These are phyloP conservation scores for Leptodactylus fuscus DNA, from an alignment of 2,113 vertebrate species.

Conservation along the genomic window DNA sequence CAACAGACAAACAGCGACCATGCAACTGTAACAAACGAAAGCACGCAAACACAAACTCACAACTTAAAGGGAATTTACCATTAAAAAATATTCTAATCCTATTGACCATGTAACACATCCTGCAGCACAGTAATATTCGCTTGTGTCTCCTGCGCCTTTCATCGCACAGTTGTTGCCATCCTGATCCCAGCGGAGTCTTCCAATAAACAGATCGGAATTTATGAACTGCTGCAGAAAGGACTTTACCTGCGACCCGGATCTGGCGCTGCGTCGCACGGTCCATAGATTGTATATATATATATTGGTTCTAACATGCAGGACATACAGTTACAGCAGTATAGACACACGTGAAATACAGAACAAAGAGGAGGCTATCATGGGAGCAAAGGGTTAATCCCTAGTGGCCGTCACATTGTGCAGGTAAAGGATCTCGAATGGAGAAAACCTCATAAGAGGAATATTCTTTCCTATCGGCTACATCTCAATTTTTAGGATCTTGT, in stretches of 20 bases:
- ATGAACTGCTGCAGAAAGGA: not conserved
- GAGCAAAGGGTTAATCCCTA: no score
- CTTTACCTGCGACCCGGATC: not conserved
- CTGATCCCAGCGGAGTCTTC: not conserved
- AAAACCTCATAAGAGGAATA: no score
- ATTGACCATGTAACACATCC: constrained; percentile 32
- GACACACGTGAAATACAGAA: no score
- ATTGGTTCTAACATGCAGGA: not conserved
- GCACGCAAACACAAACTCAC: constrained; percentile 39
- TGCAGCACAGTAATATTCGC: constrained; percentile 27
- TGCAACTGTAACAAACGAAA: constrained; percentile 43
- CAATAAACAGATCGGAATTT: not conserved
- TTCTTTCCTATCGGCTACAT: no score
- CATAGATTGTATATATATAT: not conserved
- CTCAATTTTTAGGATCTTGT: no score
- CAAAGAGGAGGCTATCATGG: no score
- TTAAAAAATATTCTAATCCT: constrained; percentile 53
- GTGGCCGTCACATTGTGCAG: no score
- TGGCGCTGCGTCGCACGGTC: not conserved
- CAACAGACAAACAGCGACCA: constrained; percentile 45
- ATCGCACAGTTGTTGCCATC: not conserved
- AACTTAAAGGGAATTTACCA: constrained; percentile 48
- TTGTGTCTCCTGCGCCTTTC: not conserved
- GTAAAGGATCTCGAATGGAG: no score
- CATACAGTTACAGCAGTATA: no score